Conservation (phyloP, 1,140 invertebrate species). For the Drosophila miranda region DNA sequence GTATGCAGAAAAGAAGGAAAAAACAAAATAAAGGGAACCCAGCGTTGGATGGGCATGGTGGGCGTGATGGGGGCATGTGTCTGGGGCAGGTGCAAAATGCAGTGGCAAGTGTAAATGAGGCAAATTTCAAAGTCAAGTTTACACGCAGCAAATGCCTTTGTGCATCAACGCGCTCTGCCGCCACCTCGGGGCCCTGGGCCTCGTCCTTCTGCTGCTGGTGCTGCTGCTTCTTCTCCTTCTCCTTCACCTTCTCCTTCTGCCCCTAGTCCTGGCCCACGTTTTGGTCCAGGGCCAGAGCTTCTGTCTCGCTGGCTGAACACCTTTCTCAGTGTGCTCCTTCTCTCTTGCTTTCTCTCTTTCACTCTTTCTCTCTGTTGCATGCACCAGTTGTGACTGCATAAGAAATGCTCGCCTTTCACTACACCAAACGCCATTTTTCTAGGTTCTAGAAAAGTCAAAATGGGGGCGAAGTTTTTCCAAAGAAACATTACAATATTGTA, state of each 20-base stretch:
- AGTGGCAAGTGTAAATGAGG: slow-evolving; percentile 71
- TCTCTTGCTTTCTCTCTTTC: neutral
- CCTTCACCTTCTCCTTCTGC: neutral
- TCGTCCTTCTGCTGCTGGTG: neutral
- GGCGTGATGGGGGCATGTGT: too few species aligned
- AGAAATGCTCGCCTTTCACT: slow-evolving; percentile 12
- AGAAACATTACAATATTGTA: too few species aligned
- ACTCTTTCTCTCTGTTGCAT: neutral
- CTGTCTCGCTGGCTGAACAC: neutral
- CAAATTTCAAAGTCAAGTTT: slow-evolving; percentile 80
- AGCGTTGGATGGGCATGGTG: neutral
- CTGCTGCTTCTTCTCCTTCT: neutral
- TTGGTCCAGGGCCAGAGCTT: slow-evolving; percentile 12
- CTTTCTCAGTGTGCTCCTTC: neutral
- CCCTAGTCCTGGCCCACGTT: neutral
- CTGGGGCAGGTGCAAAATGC: slow-evolving; percentile 51
- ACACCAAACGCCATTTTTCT: slow-evolving; percentile 19
- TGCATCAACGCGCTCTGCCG: slow-evolving; percentile 49
- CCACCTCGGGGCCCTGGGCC: neutral
- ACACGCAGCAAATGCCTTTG: slow-evolving; percentile 76
- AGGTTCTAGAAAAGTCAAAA: neutral
- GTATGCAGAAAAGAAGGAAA: slow-evolving; percentile 6
- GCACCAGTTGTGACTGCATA: slow-evolving; percentile 34
- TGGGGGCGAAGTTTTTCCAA: too few species aligned
- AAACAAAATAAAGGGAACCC: neutral